These are phyloP conservation scores for Mionectes olivaceus DNA, from an alignment of 2,797 vertebrate species.

Conservation along the genomic window DNA sequence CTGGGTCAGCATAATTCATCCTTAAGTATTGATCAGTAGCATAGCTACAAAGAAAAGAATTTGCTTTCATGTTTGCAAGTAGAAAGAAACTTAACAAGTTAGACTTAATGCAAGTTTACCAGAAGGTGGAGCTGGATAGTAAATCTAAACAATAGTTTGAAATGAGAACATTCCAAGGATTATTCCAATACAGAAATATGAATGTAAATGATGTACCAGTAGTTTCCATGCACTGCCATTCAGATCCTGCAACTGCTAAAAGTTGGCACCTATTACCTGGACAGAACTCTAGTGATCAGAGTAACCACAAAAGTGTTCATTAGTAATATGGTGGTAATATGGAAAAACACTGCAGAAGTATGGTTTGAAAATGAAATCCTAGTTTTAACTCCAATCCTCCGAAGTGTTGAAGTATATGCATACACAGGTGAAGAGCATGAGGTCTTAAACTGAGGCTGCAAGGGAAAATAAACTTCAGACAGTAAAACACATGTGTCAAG, in stretches of 20 bases:
- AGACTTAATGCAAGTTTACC: conserved; percentile 45
- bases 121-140: conserved; percentile 69
- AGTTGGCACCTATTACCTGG: not conserved
- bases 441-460: not conserved
- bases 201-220: not conserved
- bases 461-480: not conserved
- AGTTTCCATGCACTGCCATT: not conserved
- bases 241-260: not conserved
- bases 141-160: conserved; percentile 50
- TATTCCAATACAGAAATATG: not conserved
- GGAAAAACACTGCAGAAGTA: not conserved
- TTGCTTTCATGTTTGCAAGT: not conserved
- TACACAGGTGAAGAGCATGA: not conserved
- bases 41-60: not conserved
- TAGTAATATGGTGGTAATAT: not conserved
- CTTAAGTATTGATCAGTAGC: not conserved
- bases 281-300: not conserved
- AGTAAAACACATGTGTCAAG: not conserved
- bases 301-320: not conserved
- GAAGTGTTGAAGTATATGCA: not conserved
- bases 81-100: not conserved
- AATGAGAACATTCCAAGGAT: conserved; percentile 1
- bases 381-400: not conserved
- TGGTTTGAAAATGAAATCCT: not conserved
- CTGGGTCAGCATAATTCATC: not conserved